Percentiles rank a stretch among this genome's conserved stretches.
phyloP scores from a whole-genome alignment of 1,140 invertebrate species.

The Mycetomoellerius zeteki region DNA sequence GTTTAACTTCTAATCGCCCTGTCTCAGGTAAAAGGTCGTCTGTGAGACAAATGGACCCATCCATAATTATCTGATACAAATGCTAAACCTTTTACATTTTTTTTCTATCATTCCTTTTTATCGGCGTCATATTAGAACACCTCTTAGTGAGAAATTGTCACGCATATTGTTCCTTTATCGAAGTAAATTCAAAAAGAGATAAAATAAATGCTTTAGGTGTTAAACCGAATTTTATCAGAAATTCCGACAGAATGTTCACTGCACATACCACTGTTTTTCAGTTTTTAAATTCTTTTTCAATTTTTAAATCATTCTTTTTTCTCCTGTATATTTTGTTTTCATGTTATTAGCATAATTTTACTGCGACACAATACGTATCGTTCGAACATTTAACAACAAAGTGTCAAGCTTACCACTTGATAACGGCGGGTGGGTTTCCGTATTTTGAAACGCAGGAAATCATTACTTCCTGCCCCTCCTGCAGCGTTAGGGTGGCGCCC shows the following conservation, averaged over 20 bases:
- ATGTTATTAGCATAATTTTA: background rate
- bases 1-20: slow-evolving; percentile 11
- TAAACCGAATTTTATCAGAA: background rate
- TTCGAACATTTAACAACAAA: background rate
- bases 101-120: background rate
- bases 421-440: slow-evolving; percentile 93
- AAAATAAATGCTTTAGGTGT: background rate
- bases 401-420: slow-evolving; percentile 91
- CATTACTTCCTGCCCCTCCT: slow-evolving; percentile 91
- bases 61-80: background rate
- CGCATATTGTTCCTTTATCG: background rate
- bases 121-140: background rate
- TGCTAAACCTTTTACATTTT: slow-evolving; percentile 1
- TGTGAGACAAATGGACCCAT: background rate
- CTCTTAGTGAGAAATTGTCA: background rate
- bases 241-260: background rate
- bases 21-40: slow-evolving; percentile 5
- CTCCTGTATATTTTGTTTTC: background rate
- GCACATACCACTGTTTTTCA: background rate
- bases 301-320: background rate
- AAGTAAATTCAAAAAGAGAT: background rate
- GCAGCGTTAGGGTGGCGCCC: slow-evolving; percentile 90
- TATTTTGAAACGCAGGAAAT: slow-evolving; percentile 95
- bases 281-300: background rate
- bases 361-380: background rate